These are phyloP conservation scores for Lasioglossum pauxillum DNA, from an alignment of 2,888 invertebrate species.

Conservation along the genomic window DNA sequence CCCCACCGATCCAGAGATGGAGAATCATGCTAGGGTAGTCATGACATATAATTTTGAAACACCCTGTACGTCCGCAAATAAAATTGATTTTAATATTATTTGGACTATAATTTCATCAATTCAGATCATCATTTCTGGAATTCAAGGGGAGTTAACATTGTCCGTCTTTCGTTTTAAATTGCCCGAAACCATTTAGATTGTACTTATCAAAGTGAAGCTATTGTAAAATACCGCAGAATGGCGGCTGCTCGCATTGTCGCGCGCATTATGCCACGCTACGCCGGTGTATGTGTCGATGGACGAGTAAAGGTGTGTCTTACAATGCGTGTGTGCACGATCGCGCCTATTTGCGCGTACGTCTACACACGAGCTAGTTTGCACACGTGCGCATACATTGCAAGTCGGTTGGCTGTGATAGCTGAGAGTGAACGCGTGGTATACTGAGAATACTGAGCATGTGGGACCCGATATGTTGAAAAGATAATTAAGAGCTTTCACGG, in stretches of 20 bases:
- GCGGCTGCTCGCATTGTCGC: background rate
- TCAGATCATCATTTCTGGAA: background rate
- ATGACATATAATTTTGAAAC: no score
- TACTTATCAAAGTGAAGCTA: constrained; percentile 65
- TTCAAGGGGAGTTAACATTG: background rate
- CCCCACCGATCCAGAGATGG: no score
- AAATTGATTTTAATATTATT: background rate
- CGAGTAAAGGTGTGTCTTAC: constrained; percentile 27
- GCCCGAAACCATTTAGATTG: constrained; percentile 56
- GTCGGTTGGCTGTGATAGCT: constrained; percentile 33
- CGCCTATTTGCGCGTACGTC: constrained; percentile 30
- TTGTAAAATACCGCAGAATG: constrained; percentile 66
- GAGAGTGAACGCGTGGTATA: constrained; percentile 28
- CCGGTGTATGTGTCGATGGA: background rate
- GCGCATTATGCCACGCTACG: background rate
- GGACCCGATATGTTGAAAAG: constrained; percentile 6
- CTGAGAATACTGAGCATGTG: background rate
- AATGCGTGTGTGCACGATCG: constrained; percentile 24
- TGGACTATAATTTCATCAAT: background rate
- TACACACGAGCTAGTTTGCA: constrained; percentile 38
- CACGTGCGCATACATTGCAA: constrained; percentile 59
- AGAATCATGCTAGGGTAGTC: no score
- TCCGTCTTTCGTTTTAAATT: constrained; percentile 63
- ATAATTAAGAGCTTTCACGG: background rate
- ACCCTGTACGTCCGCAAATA: background rate